Evolutionary conservation across 2,113 vertebrate species (phyloP).

Genomic region (Haplochromis vanheusdeni): DNA sequence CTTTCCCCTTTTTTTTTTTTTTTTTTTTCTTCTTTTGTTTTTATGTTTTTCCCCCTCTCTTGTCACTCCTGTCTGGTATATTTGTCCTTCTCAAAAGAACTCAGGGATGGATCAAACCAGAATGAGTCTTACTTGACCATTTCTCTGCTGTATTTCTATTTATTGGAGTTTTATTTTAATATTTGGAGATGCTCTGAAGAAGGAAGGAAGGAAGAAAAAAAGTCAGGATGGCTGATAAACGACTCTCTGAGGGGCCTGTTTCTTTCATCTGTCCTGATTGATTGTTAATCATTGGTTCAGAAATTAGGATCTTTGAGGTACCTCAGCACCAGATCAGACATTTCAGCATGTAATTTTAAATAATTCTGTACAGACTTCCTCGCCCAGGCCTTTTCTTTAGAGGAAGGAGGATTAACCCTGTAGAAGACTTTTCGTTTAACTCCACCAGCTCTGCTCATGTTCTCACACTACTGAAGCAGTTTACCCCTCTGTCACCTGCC

Average conservation of each 20-base stretch:
- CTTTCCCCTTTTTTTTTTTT: neutral
- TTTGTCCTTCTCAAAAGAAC: slow-evolving; percentile 65
- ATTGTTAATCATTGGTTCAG: slow-evolving; percentile 42
- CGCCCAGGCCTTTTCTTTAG: slow-evolving; percentile 24
- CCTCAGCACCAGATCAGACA: slow-evolving; percentile 36
- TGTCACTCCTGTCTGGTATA: slow-evolving; percentile 58
- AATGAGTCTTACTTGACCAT: slow-evolving; percentile 69
- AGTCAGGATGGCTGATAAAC: slow-evolving; percentile 54
- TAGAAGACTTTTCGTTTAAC: slow-evolving; percentile 54
- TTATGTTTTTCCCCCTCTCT: neutral
- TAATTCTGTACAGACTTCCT: slow-evolving; percentile 56
- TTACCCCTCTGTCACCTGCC: slow-evolving; percentile 33
- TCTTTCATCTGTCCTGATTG: slow-evolving; percentile 47
- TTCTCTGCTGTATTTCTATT: slow-evolving; percentile 77
- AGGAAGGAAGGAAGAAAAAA: slow-evolving; percentile 17
- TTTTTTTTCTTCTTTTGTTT: neutral
- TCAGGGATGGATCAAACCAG: slow-evolving; percentile 67
- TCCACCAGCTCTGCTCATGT: slow-evolving; percentile 56
- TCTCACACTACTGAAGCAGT: slow-evolving; percentile 62
- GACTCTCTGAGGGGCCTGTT: slow-evolving; percentile 50
- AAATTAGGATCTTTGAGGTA: slow-evolving; percentile 39
- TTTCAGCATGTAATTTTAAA: slow-evolving; percentile 62
- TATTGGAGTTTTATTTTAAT: slow-evolving; percentile 69
- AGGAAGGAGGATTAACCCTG: slow-evolving; percentile 27
- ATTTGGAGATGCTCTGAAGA: slow-evolving; percentile 54